Percentiles rank a stretch among this genome's conserved stretches.
Evolutionary conservation across 1,140 invertebrate genomes (phyloP).

Genomic region (Heliconius hermathena): DNA sequence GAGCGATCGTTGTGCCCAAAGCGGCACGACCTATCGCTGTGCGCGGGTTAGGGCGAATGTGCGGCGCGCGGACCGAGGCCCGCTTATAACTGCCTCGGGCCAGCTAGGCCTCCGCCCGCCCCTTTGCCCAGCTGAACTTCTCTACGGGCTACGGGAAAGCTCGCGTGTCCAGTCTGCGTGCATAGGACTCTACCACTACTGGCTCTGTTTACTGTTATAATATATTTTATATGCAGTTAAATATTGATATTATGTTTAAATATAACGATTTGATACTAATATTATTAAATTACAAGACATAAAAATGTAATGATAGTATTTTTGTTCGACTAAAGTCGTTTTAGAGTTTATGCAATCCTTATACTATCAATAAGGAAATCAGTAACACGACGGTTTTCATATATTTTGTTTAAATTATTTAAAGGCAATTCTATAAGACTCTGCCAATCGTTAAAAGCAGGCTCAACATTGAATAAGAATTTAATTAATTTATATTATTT

Average conservation of each 20-base stretch:
- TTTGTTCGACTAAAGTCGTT: neutral
- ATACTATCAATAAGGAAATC: neutral
- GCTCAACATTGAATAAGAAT: too few relatives aligned
- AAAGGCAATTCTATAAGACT: too few relatives aligned
- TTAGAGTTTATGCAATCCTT: neutral
- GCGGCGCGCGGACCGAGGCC: slow-evolving; percentile 49
- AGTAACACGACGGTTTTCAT: neutral
- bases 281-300: neutral
- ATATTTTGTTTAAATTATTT: neutral
- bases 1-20: slow-evolving; percentile 73
- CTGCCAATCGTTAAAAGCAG: too few relatives aligned
- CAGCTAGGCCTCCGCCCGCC: slow-evolving; percentile 57
- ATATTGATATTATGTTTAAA: neutral
- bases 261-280: neutral
- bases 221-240: neutral
- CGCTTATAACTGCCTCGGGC: slow-evolving; percentile 55
- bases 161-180: slow-evolving; percentile 25
- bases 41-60: slow-evolving; percentile 65
- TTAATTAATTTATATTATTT: too few relatives aligned
- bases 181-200: neutral
- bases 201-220: neutral
- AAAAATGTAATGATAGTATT: neutral
- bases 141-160: slow-evolving; percentile 50
- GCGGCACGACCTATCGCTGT: slow-evolving; percentile 74
- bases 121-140: slow-evolving; percentile 49